Percentiles rank a stretch among this genome's conserved stretches.
phyloP scores from a whole-genome alignment of 2,797 vertebrate species.

The Saxicola maurus region DNA sequence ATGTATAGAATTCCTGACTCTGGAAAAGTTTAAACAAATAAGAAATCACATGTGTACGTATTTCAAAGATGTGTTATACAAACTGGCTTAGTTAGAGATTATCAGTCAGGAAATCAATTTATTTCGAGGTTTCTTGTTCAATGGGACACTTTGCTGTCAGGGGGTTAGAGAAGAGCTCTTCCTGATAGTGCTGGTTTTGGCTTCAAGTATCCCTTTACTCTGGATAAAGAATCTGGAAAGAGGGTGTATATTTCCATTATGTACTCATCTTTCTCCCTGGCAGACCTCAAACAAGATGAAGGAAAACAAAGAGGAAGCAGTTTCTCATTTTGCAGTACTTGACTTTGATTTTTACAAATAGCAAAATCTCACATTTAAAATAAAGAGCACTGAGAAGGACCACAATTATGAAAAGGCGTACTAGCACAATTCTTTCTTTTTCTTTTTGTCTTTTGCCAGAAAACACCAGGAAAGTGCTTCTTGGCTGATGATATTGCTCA shows the following conservation, averaged over 20 bases:
- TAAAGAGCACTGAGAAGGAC: neutral
- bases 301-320: neutral
- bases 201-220: neutral
- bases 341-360: neutral
- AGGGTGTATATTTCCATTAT: neutral
- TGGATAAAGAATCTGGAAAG: neutral
- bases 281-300: fast-evolving
- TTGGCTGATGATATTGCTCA: conserved; percentile 27
- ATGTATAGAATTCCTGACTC: neutral
- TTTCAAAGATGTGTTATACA: neutral
- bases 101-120: neutral
- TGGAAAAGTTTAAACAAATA: neutral
- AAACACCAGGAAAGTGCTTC: neutral
- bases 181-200: neutral
- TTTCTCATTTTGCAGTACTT: neutral
- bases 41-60: neutral
- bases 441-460: neutral
- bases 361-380: neutral
- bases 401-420: neutral
- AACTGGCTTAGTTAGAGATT: neutral
- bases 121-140: neutral
- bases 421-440: neutral
- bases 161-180: neutral
- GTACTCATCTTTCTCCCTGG: neutral
- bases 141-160: neutral